Evolutionary conservation across 2,113 vertebrate genomes (phyloP).

Genomic region (Apaloderma vittatum): DNA sequence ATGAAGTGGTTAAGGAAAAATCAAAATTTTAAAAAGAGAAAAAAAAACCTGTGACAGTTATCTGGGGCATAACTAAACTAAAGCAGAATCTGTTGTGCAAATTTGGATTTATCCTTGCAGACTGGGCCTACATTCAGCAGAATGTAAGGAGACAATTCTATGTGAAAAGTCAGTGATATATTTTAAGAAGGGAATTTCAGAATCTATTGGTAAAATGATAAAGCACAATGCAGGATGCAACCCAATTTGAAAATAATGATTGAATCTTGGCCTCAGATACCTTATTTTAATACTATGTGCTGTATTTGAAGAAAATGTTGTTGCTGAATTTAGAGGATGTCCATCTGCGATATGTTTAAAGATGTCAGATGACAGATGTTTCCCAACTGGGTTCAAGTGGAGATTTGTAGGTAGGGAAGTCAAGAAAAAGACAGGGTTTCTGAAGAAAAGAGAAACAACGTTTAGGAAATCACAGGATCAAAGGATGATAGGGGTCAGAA

Average conservation of each 20-base stretch:
- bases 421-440: not conserved
- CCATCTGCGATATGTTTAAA: not conserved
- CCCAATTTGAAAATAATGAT: not conserved
- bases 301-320: not conserved
- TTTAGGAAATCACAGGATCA: not conserved
- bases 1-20: not conserved
- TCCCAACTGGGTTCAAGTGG: not conserved
- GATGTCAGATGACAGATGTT: not conserved
- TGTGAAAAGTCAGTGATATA: not conserved
- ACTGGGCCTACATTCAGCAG: too few species aligned
- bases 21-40: not conserved
- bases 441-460: not conserved
- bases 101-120: not conserved
- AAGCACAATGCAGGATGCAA: not conserved
- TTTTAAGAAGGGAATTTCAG: not conserved
- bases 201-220: not conserved
- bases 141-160: not conserved
- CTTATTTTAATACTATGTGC: not conserved
- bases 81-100: not conserved
- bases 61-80: not conserved
- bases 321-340: not conserved
- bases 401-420: not conserved
- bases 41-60: accelerated
- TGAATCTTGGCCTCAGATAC: not conserved
- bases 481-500: too few species aligned